Percentiles rank a stretch among this genome's conserved stretches.
Conservation (phyloP, 2,113 vertebrate species). For the Cynocephalus volans region DNA sequence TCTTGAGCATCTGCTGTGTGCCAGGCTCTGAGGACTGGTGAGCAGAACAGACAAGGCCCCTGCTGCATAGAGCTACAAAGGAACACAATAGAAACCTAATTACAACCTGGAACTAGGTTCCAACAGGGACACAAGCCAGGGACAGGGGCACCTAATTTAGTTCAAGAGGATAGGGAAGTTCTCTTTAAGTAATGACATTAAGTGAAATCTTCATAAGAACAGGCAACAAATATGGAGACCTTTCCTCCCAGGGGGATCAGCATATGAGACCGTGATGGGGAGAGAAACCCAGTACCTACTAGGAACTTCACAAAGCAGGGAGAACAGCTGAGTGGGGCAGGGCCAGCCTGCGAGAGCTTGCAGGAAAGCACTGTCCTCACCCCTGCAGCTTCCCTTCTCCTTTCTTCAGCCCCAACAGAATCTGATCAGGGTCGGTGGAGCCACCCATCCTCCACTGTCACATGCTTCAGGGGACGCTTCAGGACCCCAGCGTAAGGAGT, state of each 20-base stretch:
- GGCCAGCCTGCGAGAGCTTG: neutral
- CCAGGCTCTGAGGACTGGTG: neutral
- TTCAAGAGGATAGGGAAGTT: neutral
- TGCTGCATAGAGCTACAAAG: neutral
- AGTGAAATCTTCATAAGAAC: neutral
- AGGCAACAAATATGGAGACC: neutral
- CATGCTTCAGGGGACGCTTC: no score
- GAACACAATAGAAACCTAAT: neutral
- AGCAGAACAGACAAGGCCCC: neutral
- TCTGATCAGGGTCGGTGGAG: neutral
- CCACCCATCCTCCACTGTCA: neutral
- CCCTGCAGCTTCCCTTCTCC: neutral
- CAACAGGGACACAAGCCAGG: neutral
- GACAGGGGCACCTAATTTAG: neutral
- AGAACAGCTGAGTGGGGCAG: neutral
- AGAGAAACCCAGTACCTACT: neutral
- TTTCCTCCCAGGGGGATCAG: neutral
- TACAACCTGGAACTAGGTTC: neutral
- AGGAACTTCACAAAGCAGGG: neutral
- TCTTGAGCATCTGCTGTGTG: neutral
- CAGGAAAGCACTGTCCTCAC: no score
- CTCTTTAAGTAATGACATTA: neutral
- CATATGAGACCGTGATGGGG: neutral
- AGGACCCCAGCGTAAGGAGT: neutral
- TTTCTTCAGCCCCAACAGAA: neutral